Evolutionary conservation across 2,113 vertebrate species (phyloP).

Genomic region (Daubentonia madagascariensis): DNA sequence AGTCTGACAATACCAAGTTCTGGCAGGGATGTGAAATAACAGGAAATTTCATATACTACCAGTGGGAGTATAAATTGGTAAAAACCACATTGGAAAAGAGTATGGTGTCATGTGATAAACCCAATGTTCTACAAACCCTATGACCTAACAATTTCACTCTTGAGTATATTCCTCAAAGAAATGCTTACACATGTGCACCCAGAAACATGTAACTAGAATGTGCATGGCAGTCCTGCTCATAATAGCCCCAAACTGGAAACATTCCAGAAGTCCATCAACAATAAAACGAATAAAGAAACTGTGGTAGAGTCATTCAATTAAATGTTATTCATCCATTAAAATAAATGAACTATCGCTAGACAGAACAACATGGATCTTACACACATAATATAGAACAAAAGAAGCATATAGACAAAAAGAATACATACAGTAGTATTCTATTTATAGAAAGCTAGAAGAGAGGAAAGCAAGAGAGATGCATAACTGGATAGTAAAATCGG

Average conservation of each 20-base stretch:
- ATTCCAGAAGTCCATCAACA: neutral
- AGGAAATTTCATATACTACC: constrained; percentile 8
- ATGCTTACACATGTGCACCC: neutral
- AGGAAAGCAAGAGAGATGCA: neutral
- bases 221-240: neutral
- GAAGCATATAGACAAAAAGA: neutral
- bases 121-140: neutral
- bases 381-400: neutral
- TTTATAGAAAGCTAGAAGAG: neutral
- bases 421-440: too few relatives aligned
- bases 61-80: constrained; percentile 13
- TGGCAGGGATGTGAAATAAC: constrained; percentile 41
- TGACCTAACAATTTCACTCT: neutral
- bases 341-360: neutral
- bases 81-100: neutral
- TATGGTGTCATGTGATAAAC: neutral
- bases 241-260: neutral
- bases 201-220: neutral
- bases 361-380: neutral
- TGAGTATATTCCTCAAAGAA: neutral
- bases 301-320: neutral
- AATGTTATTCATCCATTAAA: neutral
- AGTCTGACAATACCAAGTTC: constrained; percentile 21
- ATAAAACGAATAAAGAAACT: neutral
- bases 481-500: neutral